Evolutionary conservation across 2,888 invertebrate species (phyloP).

Genomic region (Cyclophora punctaria): DNA sequence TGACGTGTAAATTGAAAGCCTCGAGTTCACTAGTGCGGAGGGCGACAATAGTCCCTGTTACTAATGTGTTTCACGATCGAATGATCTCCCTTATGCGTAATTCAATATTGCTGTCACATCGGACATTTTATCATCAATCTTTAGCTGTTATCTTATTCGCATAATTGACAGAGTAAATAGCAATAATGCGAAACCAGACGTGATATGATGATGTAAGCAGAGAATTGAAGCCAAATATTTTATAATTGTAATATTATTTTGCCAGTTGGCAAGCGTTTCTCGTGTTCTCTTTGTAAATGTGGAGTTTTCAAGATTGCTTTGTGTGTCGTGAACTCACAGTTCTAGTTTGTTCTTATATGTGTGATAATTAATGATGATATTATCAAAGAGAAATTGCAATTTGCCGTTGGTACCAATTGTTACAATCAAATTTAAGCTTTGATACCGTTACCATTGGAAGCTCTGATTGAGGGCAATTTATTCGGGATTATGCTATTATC

Average conservation of each 20-base stretch:
- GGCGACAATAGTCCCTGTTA: slow-evolving; percentile 2
- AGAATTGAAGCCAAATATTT: slow-evolving; percentile 26
- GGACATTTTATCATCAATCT: slow-evolving; percentile 8
- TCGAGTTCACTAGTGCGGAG: slow-evolving; percentile 1
- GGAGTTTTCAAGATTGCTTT: too few relatives aligned
- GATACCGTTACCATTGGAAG: too few relatives aligned
- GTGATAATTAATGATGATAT: too few relatives aligned
- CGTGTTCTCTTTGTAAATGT: slow-evolving; percentile 36
- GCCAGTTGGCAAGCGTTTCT: slow-evolving; percentile 38
- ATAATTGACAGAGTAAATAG: slow-evolving; percentile 3
- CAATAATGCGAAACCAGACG: background rate
- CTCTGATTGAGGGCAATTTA: too few relatives aligned
- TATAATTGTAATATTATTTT: slow-evolving; percentile 31
- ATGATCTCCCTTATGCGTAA: background rate
- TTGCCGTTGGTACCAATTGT: too few relatives aligned
- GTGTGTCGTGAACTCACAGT: too few relatives aligned
- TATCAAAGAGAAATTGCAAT: too few relatives aligned
- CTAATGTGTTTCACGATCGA: slow-evolving; percentile 7
- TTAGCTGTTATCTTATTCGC: slow-evolving; percentile 4
- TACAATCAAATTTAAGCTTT: too few relatives aligned
- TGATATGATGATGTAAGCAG: slow-evolving; percentile 7
- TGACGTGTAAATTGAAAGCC: background rate
- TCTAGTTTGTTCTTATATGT: too few relatives aligned
- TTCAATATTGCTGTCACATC: background rate
- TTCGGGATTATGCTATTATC: too few relatives aligned